Percentiles rank a stretch among this genome's conserved stretches.
These are phyloP conservation scores for Nyctibius grandis DNA, from an alignment of 2,797 vertebrate genomes.

Conservation along the genomic window DNA sequence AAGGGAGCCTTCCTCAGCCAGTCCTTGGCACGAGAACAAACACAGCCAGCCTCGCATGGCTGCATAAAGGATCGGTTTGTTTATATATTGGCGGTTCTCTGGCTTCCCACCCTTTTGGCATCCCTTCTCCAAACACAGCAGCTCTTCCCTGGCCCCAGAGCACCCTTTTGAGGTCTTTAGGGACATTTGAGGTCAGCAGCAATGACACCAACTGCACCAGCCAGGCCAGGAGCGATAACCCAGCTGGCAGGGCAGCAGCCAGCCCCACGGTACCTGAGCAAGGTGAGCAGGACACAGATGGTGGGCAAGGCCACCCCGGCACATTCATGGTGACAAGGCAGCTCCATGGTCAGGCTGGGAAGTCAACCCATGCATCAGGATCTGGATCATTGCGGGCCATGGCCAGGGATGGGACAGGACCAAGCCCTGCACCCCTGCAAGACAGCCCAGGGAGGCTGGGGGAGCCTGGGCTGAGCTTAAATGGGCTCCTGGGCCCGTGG, in stretches of 20 bases:
- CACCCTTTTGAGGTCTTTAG: background rate
- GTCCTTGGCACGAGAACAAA: background rate
- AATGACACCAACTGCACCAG: background rate
- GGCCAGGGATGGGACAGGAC: too few species aligned
- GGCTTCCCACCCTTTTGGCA: background rate
- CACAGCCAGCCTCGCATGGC: background rate
- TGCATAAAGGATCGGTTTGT: background rate
- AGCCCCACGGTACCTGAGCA: background rate
- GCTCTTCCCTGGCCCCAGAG: background rate
- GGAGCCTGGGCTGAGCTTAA: background rate
- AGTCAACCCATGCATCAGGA: accelerated
- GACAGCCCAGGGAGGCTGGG: background rate
- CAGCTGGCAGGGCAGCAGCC: background rate
- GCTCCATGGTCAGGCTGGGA: background rate
- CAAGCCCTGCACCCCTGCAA: background rate
- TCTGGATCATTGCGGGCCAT: background rate
- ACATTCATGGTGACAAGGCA: accelerated
- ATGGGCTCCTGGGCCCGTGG: background rate
- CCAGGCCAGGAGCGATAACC: background rate
- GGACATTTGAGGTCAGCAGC: background rate
- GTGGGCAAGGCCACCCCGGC: background rate
- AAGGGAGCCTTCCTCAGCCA: background rate
- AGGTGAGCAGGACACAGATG: background rate
- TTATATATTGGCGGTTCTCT: background rate
- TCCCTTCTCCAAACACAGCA: background rate